phyloP scores from a whole-genome alignment of 2,888 invertebrate genomes.

The Melanophora roralis region DNA sequence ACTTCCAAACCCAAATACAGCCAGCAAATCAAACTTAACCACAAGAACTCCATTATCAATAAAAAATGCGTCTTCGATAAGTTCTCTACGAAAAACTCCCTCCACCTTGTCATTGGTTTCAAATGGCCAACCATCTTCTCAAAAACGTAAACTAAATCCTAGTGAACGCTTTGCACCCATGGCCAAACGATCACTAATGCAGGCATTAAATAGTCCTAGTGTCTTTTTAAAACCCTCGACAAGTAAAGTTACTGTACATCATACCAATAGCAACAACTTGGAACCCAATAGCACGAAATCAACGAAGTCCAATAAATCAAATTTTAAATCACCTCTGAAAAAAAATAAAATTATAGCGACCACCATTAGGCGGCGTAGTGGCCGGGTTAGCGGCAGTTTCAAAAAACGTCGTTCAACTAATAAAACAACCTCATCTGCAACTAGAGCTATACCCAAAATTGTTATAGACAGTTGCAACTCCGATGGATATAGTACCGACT shows the following conservation, averaged over 20 bases:
- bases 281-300: not conserved
- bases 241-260: slow-evolving; percentile 19
- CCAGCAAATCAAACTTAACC: slow-evolving; percentile 31
- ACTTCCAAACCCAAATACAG: not conserved
- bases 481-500: slow-evolving; percentile 48
- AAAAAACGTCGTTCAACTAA: slow-evolving; percentile 66
- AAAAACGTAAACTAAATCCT: slow-evolving; percentile 68
- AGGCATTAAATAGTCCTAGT: slow-evolving; percentile 67
- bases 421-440: slow-evolving; percentile 18
- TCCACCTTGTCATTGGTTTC: slow-evolving; percentile 64
- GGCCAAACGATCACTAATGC: slow-evolving; percentile 73
- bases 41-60: slow-evolving; percentile 69
- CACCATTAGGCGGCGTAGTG: slow-evolving; percentile 69
- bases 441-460: slow-evolving; percentile 47
- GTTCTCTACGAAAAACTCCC: slow-evolving; percentile 68
- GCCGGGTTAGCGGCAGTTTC: slow-evolving; percentile 65
- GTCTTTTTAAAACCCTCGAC: slow-evolving; percentile 62
- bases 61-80: slow-evolving; percentile 62
- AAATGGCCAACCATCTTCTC: slow-evolving; percentile 63
- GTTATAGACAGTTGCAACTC: slow-evolving; percentile 35
- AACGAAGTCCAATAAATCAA: slow-evolving; percentile 49
- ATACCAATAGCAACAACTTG: no score
- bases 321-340: slow-evolving; percentile 67
- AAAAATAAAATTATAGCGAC: slow-evolving; percentile 69
- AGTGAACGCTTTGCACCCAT: slow-evolving; percentile 62